Base-by-base conservation (phyloP, 2,113 vertebrate genomes). In the Mesembrinibis cayennensis region DNA sequence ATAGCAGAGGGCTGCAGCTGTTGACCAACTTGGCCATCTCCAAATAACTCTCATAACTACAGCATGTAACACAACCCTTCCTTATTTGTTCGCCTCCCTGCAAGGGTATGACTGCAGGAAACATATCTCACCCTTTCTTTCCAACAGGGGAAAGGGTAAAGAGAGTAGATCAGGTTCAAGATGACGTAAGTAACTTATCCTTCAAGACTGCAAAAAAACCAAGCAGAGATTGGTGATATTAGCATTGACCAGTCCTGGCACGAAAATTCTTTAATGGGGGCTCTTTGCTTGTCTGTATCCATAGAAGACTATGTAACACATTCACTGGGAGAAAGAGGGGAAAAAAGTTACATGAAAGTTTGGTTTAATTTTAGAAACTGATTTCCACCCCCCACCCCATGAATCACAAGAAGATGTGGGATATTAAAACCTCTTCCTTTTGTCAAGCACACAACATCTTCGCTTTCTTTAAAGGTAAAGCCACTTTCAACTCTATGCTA, bases 1-100 rank as follows among this genome's bases (percentile, higher is more conserved):
- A 81, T 4, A 92, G 88, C 90, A 50, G 61, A 76, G 58, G 26
- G 66, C 81, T 95, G 96, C 97, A 97, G 97, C 95, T 97, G 96
- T 92, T 45, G 11, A 67, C 49, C 89, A 93, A 36, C 86, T 83
- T 16, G 0, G 62, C 56, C 85, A 66, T 71, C 82, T 62, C 87
- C 80, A 87, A 71, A 94, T 97, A 95, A 78, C 80, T 97, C 70
- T 25, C 92, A 29, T 78, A 92, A 73, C 81, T 94, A 19, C 87
- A 53, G 53, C 61, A 4, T 29, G 87, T 76, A 84, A 87, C 58
- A 56, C 69, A 85, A 71, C 34, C 73, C 78, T 71, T 45, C 95
- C 77, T 87, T 71, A 74, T 22, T 56, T 63, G 69, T 65, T 84
- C 20, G 0, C 73, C 49, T 84, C 73, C 50, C 47, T 76, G 83